Conservation (phyloP, 2,113 vertebrate genomes). For the Nettapus auritus region DNA sequence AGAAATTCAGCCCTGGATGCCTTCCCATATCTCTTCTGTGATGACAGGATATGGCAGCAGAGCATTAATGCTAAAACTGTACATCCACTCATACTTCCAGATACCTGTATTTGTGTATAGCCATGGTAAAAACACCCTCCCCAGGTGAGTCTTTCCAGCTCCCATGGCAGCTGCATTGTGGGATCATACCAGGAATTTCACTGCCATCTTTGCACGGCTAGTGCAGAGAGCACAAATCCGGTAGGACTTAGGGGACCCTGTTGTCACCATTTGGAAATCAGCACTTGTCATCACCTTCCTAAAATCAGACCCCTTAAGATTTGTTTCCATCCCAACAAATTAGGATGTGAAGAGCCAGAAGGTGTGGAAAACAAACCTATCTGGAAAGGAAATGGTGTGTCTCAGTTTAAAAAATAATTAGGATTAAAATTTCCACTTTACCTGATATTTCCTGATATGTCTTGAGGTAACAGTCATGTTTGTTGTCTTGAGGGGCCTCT, state of each 20-base stretch:
- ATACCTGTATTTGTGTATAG: not conserved
- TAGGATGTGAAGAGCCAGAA: not conserved
- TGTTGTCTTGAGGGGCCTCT: not conserved
- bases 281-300: not conserved
- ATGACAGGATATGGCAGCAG: not conserved
- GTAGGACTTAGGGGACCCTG: not conserved
- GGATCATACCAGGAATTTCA: not conserved
- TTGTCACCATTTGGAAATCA: not conserved
- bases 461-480: not conserved
- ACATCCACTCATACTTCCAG: not conserved
- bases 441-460: not conserved
- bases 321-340: not conserved
- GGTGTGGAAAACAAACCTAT: not conserved
- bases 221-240: not conserved
- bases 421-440: not conserved
- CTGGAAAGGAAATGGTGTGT: not conserved
- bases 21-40: not conserved
- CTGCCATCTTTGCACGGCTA: not conserved
- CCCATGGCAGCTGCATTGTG: not conserved
- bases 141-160: not conserved
- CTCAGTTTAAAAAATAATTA: not conserved
- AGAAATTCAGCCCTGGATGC: not conserved
- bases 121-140: not conserved
- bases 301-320: not conserved
- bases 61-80: not conserved